Evolutionary conservation across 2,113 vertebrate genomes (phyloP).

Genomic region (Ictalurus punctatus): DNA sequence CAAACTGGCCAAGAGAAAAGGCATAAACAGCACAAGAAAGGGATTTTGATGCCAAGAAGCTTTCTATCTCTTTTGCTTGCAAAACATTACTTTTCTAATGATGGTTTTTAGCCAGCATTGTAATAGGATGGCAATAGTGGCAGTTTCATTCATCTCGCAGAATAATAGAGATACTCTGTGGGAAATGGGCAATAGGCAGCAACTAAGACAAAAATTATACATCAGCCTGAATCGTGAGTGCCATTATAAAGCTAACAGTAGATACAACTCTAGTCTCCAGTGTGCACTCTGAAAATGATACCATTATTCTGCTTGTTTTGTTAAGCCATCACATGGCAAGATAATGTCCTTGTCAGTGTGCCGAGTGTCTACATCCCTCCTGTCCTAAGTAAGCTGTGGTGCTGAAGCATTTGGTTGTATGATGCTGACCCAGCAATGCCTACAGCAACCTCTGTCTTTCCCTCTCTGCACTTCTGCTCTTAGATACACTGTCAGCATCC

Average conservation of each 20-base stretch:
- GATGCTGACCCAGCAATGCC: slow-evolving; percentile 68
- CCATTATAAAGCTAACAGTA: neutral
- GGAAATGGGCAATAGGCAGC: neutral
- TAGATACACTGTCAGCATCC: slow-evolving; percentile 9
- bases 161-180: neutral
- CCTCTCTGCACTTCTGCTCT: neutral
- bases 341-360: slow-evolving; percentile 51
- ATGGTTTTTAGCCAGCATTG: slow-evolving; percentile 30
- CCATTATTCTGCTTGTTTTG: neutral
- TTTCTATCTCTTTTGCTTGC: slow-evolving; percentile 20
- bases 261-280: neutral
- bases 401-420: slow-evolving; percentile 59
- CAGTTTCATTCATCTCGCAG: neutral
- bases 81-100: slow-evolving; percentile 11
- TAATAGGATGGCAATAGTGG: neutral
- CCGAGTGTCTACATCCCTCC: slow-evolving; percentile 47
- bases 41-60: slow-evolving; percentile 1
- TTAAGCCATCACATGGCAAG: slow-evolving; percentile 54
- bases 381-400: slow-evolving; percentile 59
- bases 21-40: slow-evolving; percentile 19
- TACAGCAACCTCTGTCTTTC: slow-evolving; percentile 19
- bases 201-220: neutral
- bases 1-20: slow-evolving; percentile 1
- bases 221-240: slow-evolving; percentile 9
- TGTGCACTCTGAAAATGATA: slow-evolving; percentile 23